Evolutionary conservation across 1,140 invertebrate species (phyloP).

Genomic region (Gyrodactylus salaris): DNA sequence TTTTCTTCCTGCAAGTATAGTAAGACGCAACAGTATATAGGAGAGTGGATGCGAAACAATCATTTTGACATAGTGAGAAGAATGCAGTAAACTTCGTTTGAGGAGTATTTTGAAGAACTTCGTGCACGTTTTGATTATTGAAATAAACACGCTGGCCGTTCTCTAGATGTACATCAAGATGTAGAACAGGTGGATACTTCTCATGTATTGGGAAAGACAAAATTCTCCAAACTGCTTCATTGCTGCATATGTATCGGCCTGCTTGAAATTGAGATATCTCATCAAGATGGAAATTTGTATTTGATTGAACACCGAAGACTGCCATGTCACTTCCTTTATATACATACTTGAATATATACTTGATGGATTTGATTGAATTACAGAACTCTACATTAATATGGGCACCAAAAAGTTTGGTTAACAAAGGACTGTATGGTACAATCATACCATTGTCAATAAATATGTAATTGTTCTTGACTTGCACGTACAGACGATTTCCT

Average conservation of each 20-base stretch:
- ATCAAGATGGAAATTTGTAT: not conserved
- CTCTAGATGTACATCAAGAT: constrained; percentile 22
- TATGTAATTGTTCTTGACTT: not conserved
- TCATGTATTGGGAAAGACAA: constrained; percentile 15
- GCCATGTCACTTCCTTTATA: constrained; percentile 13
- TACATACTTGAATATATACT: constrained; percentile 17
- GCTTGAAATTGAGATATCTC: constrained; percentile 9
- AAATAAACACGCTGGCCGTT: constrained; percentile 20
- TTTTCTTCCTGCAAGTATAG: constrained; percentile 13
- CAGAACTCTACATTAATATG: constrained; percentile 6
- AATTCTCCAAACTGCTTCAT: constrained; percentile 14
- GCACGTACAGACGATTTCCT: too few species aligned
- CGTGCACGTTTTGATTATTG: constrained; percentile 12
- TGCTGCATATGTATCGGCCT: constrained; percentile 12
- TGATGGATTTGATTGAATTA: constrained; percentile 8
- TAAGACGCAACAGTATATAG: constrained; percentile 13
- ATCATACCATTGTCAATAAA: constrained; percentile 7
- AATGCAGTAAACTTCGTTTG: constrained; percentile 18
- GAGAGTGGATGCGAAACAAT: constrained; percentile 13
- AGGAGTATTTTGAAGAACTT: constrained; percentile 12
- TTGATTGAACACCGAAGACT: constrained; percentile 5
- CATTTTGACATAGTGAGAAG: constrained; percentile 15
- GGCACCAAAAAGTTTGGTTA: constrained; percentile 8
- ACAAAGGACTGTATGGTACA: constrained; percentile 10
- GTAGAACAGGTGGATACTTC: constrained; percentile 16